These are phyloP conservation scores for Perognathus longimembris DNA, from an alignment of 2,113 vertebrate genomes.

Conservation along the genomic window DNA sequence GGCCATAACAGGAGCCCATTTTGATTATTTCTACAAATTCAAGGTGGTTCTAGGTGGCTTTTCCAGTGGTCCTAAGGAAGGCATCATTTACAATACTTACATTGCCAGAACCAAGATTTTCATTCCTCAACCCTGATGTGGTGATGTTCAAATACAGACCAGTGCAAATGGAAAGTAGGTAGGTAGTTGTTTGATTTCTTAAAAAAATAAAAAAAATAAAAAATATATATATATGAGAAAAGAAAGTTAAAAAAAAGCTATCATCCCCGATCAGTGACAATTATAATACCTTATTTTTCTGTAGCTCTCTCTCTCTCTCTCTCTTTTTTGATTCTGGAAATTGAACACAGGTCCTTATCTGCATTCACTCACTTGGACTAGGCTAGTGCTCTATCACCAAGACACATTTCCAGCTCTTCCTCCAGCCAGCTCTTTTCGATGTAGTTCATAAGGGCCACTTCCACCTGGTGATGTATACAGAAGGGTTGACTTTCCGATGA, in stretches of 20 bases:
- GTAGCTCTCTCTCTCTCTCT: not conserved
- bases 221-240: not conserved
- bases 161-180: not conserved
- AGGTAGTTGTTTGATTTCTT: conserved; percentile 25
- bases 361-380: not conserved
- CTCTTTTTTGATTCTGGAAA: too few relatives aligned
- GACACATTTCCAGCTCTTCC: not conserved
- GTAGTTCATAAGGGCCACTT: not conserved
- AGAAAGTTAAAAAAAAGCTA: not conserved
- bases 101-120: conserved; percentile 30
- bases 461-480: not conserved
- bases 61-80: not conserved
- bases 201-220: too few relatives aligned
- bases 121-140: not conserved
- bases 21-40: conserved; percentile 23
- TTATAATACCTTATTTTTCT: not conserved
- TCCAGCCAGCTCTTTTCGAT: not conserved
- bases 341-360: too few relatives aligned
- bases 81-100: conserved; percentile 9
- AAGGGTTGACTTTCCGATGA: not conserved
- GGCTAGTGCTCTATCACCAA: too few relatives aligned
- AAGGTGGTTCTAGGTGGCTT: not conserved
- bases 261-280: not conserved
- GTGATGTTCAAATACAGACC: not conserved
- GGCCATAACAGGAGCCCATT: not conserved